Evolutionary conservation across 2,113 vertebrate species (phyloP).

Genomic region (Meleagris gallopavo): DNA sequence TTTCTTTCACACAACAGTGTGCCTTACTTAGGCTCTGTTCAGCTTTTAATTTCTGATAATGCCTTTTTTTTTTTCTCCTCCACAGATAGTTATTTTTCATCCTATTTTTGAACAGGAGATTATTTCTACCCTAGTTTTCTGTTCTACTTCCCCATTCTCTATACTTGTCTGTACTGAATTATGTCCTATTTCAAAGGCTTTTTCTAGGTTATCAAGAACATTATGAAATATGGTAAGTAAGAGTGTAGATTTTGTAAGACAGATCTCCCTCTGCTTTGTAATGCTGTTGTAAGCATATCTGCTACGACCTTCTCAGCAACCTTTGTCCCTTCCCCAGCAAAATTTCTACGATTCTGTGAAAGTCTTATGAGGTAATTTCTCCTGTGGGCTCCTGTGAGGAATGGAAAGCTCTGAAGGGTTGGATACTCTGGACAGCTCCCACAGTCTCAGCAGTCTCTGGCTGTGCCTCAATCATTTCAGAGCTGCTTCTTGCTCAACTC

Average conservation of each 20-base stretch:
- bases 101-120: slow-evolving; percentile 24
- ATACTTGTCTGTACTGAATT: not conserved
- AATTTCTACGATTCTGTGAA: not conserved
- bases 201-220: slow-evolving; percentile 37
- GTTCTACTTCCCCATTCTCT: not conserved
- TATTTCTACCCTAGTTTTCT: slow-evolving; percentile 13
- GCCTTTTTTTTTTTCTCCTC: not conserved
- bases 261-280: not conserved
- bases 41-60: slow-evolving; percentile 13
- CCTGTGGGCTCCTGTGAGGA: not conserved
- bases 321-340: not conserved
- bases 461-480: not conserved
- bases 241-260: not conserved
- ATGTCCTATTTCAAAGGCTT: slow-evolving; percentile 6
- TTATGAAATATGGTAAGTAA: not conserved
- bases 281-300: not conserved
- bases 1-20: not conserved
- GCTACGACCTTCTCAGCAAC: not conserved
- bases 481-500: not conserved
- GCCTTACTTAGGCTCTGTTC: not conserved
- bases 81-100: slow-evolving; percentile 14
- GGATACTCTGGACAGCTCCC: not conserved
- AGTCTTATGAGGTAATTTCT: not conserved
- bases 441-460: not conserved
- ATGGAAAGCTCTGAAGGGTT: not conserved